Evolutionary conservation across 1,140 invertebrate species (phyloP), one percentile per base, ranked within the genome.

Genomic region (Stegodyphus mimosarum): DNA sequence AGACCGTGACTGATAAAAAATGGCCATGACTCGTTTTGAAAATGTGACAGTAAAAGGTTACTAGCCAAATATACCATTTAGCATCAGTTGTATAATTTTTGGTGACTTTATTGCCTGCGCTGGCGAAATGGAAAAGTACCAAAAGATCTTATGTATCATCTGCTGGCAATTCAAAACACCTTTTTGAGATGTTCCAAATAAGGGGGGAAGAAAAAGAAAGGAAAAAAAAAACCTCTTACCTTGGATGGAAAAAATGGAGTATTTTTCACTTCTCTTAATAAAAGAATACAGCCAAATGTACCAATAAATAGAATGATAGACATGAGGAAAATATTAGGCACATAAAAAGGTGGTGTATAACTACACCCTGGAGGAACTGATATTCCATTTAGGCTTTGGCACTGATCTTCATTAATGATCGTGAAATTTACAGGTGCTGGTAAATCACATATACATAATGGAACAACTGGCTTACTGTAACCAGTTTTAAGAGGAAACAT

Each of bases 301-400:
- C 89, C 87, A 53, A 90, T 75, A 76, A 91, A 91, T 6, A 91
- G 83, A 15, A 91, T 83, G 63, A 90, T 51, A 10, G 90, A 91
- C 86, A 91, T 89, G 6, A 90, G 88, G 86, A 90, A 91, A 60
- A 91, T 87, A 81, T 89, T 79, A 52, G 89, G 89, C 17, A 88
- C 83, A 78, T 81, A 77, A 18, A 48, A 18, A 10, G 80, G 64
- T 48, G 67, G 51, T 63, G 83, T 74, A 83, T 89, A 89, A 15
- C 77, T 84, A 4, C 53, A 55, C 6, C 88, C 88, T 55, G 13
- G 7, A 11, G 81, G 81, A 13, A 49, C 64, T 15, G 74, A 84
- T 60, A 70, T 84, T 76, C 83, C 83, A 77, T 69, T 63, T 7
- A 75, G 6, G 63, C 18, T 75, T 84, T 75, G 63, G 81, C 81